Evolutionary conservation across 2,888 invertebrate species (phyloP), one percentile per base, ranked within the genome.

Genomic region (Morpho deidamia): DNA sequence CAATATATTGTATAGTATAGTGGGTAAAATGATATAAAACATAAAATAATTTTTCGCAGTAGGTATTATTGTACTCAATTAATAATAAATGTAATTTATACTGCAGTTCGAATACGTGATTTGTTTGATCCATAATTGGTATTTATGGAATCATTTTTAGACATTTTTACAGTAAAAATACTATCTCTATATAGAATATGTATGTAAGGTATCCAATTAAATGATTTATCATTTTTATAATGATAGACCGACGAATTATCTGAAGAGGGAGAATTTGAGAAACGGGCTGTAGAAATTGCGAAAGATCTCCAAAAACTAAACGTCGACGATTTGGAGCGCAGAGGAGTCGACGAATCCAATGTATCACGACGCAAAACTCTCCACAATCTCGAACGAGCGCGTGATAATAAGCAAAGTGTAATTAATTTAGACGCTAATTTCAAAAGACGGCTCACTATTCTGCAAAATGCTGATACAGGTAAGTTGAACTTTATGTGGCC

Each of bases 391-490:
- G 98, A 98, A 74, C 94, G 95, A 62, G 94, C 95, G 8, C 92
- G 95, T 7, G 94, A 95, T 68, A 94, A 94, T 65, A 94, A 95
- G 54, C 92, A 95, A 38, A 95, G 94, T 64, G 95, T 95, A 60
- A 94, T 96, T 60, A 98, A 98, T 1, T 87, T 98, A 51, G 98
- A 98, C 77, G 97, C 97, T 12, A 98, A 97, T 12, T 98, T 98
- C 83, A 95, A 96, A 71, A 95, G 97, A 66, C 91, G 98, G 38
- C 95, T 97, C 76, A 94, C 95, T 53, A 95, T 95, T 72, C 86
- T 96, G 71, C 94, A 94, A 62, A 93, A 94, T 45, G 94, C 94
- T 66, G 92, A 92, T 67, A 81, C 91, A 48, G 74, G 87, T 86
- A 59, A 71, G 74, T 95, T 72, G 86, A 95, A 71, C 94, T 14